phyloP scores from a whole-genome alignment of 1,140 invertebrate genomes.

The Holotrichia oblita region DNA sequence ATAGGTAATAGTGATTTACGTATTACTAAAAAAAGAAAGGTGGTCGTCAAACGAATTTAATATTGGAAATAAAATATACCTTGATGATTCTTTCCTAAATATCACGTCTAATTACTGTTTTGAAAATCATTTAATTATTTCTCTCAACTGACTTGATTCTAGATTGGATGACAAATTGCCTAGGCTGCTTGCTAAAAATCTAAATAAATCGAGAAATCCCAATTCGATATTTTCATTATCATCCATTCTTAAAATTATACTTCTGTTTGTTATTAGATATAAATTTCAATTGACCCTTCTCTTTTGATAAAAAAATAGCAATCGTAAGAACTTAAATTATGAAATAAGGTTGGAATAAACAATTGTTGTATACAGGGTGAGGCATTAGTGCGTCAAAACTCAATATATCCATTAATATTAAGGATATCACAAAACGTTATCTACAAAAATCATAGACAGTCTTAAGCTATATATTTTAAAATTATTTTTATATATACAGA shows the following conservation, averaged over 20 bases:
- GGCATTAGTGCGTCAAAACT: too few relatives aligned
- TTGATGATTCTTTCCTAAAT: slow-evolving; percentile 43
- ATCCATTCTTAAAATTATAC: slow-evolving; percentile 43
- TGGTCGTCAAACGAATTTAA: too few relatives aligned
- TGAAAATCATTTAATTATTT: slow-evolving; percentile 44
- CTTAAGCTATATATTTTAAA: too few relatives aligned
- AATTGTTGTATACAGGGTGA: too few relatives aligned
- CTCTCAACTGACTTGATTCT: slow-evolving; percentile 38
- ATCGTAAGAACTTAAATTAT: slow-evolving; percentile 40
- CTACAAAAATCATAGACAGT: too few relatives aligned
- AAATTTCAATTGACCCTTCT: slow-evolving; percentile 41
- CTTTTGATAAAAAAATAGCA: slow-evolving; percentile 40
- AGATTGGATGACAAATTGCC: slow-evolving; percentile 43
- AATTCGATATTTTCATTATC: slow-evolving; percentile 42
- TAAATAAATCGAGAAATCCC: slow-evolving; percentile 43
- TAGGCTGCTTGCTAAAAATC: slow-evolving; percentile 38
- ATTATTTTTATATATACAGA: too few relatives aligned
- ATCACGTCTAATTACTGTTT: slow-evolving; percentile 42
- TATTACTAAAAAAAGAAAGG: too few relatives aligned
- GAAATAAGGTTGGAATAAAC: slow-evolving; percentile 7
- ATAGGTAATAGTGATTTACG: too few relatives aligned
- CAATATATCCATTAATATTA: too few relatives aligned
- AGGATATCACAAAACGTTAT: too few relatives aligned
- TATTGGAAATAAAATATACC: too few relatives aligned
- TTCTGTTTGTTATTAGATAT: slow-evolving; percentile 42